phyloP scores from a whole-genome alignment of 1,140 invertebrate genomes.

The Drosophila nebulosa region DNA sequence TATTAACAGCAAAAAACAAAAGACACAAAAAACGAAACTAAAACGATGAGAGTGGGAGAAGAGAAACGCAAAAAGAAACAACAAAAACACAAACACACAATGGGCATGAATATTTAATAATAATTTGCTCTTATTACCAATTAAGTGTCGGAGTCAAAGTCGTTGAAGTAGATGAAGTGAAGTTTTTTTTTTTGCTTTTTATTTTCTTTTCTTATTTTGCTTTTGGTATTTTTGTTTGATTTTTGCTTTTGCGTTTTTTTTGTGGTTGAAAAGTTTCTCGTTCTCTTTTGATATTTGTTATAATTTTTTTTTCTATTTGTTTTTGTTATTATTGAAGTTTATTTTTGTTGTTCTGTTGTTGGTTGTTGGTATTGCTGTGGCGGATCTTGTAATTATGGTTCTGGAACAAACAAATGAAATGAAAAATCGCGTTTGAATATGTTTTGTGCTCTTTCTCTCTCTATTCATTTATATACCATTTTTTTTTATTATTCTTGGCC shows the following conservation, averaged over 20 bases:
- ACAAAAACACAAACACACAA: constrained; percentile 59
- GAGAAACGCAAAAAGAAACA: constrained; percentile 5
- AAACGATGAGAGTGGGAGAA: neutral
- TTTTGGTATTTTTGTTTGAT: constrained; percentile 11
- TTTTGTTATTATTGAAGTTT: neutral
- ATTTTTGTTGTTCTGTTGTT: constrained; percentile 19
- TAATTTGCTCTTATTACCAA: constrained; percentile 75
- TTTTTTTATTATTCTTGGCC: neutral
- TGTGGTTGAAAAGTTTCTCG: constrained; percentile 2
- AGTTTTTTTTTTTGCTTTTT: constrained; percentile 32
- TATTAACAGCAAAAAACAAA: constrained; percentile 43
- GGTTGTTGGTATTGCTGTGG: constrained; percentile 29
- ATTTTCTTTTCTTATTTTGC: constrained; percentile 13
- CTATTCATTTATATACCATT: neutral
- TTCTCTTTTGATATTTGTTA: constrained; percentile 19
- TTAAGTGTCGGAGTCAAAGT: constrained; percentile 73
- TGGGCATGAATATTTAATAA: constrained; percentile 64
- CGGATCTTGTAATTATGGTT: constrained; percentile 63
- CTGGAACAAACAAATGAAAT: constrained; percentile 63
- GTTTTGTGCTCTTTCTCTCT: constrained; percentile 45
- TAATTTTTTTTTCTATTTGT: neutral
- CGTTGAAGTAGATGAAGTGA: constrained; percentile 64
- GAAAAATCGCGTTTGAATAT: constrained; percentile 54
- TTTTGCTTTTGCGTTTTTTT: constrained; percentile 27
- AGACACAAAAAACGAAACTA: constrained; percentile 34